These are phyloP conservation scores for Graphium colonna DNA, from an alignment of 2,888 invertebrate species.

Conservation along the genomic window DNA sequence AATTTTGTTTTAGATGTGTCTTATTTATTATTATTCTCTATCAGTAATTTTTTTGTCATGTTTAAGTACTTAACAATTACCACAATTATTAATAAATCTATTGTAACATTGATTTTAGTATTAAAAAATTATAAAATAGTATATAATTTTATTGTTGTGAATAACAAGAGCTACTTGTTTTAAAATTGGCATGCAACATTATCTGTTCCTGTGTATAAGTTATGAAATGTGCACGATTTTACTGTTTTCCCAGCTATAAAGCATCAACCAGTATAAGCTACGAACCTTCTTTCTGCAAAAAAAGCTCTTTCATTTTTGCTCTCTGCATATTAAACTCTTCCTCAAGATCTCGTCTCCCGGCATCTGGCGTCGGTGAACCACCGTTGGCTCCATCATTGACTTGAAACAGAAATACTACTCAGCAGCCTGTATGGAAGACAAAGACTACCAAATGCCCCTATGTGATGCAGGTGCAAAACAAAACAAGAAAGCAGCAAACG, in stretches of 20 bases:
- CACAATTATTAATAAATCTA: too few relatives aligned
- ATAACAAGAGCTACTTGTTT: too few relatives aligned
- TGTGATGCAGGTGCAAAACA: conserved; percentile 16
- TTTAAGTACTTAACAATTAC: too few relatives aligned
- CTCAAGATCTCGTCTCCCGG: conserved; percentile 80
- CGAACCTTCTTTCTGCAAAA: conserved; percentile 95
- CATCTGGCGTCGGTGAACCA: conserved; percentile 45
- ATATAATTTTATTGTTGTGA: too few relatives aligned
- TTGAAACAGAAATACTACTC: conserved; percentile 72
- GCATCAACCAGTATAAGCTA: conserved; percentile 28
- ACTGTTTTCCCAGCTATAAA: too few relatives aligned
- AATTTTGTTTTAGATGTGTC: too few relatives aligned
- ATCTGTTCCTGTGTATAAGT: neutral
- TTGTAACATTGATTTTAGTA: neutral
- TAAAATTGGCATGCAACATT: neutral
- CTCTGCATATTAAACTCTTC: conserved; percentile 94
- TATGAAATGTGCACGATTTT: too few relatives aligned
- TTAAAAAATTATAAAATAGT: too few relatives aligned
- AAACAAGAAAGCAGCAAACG: conserved; percentile 26
- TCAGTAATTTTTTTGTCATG: too few relatives aligned
- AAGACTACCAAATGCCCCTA: conserved; percentile 1
- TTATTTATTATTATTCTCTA: too few relatives aligned
- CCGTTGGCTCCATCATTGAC: conserved; percentile 51
- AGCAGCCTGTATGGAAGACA: conserved; percentile 47
- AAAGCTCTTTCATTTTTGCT: conserved; percentile 95